A percentile compares a stretch with the other conserved stretches of the same genome.
Evolutionary conservation across 2,113 vertebrate genomes (phyloP).

Genomic region (Dipodomys merriami): DNA sequence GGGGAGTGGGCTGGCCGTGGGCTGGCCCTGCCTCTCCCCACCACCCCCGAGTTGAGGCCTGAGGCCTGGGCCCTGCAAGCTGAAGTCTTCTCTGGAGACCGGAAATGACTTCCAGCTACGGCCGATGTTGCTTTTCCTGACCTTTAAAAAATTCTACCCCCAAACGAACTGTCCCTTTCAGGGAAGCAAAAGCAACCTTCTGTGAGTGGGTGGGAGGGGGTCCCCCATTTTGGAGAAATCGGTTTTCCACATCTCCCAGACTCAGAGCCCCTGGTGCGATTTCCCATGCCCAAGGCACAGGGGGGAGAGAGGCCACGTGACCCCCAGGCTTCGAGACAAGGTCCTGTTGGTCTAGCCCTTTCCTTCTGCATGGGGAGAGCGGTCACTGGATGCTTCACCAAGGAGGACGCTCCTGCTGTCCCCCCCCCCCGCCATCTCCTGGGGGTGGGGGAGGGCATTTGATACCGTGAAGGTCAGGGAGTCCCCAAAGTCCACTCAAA

Average conservation of each 20-base stretch:
- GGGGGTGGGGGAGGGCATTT: not conserved
- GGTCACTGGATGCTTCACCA: constrained; percentile 42
- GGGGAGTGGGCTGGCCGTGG: not conserved
- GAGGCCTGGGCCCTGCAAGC: not conserved
- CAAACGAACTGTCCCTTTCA: constrained; percentile 53
- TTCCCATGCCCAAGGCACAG: constrained; percentile 31
- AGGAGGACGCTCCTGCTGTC: not conserved
- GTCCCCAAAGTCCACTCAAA: not conserved
- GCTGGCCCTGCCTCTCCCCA: not conserved
- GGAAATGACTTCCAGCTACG: constrained; percentile 60
- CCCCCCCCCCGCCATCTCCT: not conserved
- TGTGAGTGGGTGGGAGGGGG: no score
- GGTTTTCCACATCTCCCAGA: constrained; percentile 59
- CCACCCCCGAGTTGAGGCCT: not conserved
- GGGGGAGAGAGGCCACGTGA: constrained; percentile 60
- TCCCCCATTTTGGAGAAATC: constrained; percentile 24
- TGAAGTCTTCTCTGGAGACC: constrained; percentile 68
- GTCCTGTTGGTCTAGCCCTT: constrained; percentile 63
- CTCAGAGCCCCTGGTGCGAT: not conserved
- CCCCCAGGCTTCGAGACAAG: constrained; percentile 64
- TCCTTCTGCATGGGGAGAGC: constrained; percentile 30
- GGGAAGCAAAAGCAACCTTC: no score
- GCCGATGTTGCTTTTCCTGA: constrained; percentile 62
- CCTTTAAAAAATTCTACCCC: constrained; percentile 39
- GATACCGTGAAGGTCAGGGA: not conserved